phyloP scores from a whole-genome alignment of 2,797 vertebrate species.

The Hipposideros larvatus region DNA sequence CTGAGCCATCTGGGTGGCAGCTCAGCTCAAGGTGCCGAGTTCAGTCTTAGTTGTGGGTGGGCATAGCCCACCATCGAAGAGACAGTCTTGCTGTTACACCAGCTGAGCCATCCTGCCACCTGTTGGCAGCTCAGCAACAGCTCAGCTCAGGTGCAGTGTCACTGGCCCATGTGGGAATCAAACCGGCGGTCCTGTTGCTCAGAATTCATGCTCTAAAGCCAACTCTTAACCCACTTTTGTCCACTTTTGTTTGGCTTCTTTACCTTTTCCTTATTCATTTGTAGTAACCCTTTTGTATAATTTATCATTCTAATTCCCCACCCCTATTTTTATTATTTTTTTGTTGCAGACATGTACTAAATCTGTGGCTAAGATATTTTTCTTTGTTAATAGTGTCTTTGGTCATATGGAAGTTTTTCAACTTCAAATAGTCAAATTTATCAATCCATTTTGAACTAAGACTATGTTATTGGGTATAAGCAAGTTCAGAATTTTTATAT shows the following conservation, averaged over 20 bases:
- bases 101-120: no score
- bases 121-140: no score
- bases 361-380: neutral
- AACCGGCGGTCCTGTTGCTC: no score
- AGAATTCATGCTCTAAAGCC: no score
- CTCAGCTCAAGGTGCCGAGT: no score
- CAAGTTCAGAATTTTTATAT: slow-evolving; percentile 22
- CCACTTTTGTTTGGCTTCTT: slow-evolving; percentile 29
- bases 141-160: no score
- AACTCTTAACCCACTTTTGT: neutral
- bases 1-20: no score
- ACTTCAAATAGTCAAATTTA: slow-evolving; percentile 26
- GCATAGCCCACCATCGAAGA: no score
- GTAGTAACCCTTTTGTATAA: slow-evolving; percentile 35
- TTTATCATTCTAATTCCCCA: neutral
- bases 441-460: slow-evolving; percentile 7
- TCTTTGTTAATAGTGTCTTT: slow-evolving; percentile 27
- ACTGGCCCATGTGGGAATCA: no score
- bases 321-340: neutral
- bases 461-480: neutral
- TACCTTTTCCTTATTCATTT: slow-evolving; percentile 14
- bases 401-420: neutral
- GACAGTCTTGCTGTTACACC: no score
- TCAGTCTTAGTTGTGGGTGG: no score
- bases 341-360: neutral